Base-by-base conservation (phyloP, 92 coral and sea anemone genomes). In the Porites divaricata region DNA sequence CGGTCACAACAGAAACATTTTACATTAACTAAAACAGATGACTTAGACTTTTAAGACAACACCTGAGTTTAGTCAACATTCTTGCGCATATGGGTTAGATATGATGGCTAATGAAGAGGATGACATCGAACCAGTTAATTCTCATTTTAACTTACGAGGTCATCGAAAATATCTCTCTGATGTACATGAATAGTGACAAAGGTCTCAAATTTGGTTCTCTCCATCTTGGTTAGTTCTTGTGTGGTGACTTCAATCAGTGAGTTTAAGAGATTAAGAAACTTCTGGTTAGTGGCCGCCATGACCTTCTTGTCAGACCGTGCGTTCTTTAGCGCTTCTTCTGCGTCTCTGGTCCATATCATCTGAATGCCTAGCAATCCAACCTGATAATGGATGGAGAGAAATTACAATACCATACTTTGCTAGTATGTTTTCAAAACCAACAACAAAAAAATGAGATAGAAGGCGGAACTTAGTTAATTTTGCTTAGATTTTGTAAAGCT, bases 331-430 rank as follows among this genome's bases (percentile, higher is more conserved):
- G 98, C 98, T 53, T 94, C 98, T 69, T 94, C 98, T 3, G 98
- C 98, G 79, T 94, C 98, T 35, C 98, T 88, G 21, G 98, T 94
- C 98, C 98, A 94, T 57, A 94, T 94, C 98, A 94, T 94, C 85
- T 94, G 98, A 71, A 94, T 94, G 2, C 98, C 98, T 21, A 94
- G 85, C 15, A 94, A 75, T 6, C 98, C 98, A 87, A 94, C 98
- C 98, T 94, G 74, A 4, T 63, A 7, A 48, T 8, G 57, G 15
- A n/a, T 28, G 26, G 11, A 22, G 1, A 26, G 28, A 70, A 59
- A 51, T 14, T 15, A 5, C 45, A n/a, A 10, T 9, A 10, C 25
- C 10, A 13, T 67, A 1, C 1, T 67, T 54, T 54, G 59, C 59
- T 75, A 28, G 2, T 8, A 7, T 7, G 25, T 1, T 15, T 3